A percentile compares a stretch with the other conserved stretches of the same genome.
Conservation (phyloP, 2,888 invertebrate species). For the Andrena camellia region DNA sequence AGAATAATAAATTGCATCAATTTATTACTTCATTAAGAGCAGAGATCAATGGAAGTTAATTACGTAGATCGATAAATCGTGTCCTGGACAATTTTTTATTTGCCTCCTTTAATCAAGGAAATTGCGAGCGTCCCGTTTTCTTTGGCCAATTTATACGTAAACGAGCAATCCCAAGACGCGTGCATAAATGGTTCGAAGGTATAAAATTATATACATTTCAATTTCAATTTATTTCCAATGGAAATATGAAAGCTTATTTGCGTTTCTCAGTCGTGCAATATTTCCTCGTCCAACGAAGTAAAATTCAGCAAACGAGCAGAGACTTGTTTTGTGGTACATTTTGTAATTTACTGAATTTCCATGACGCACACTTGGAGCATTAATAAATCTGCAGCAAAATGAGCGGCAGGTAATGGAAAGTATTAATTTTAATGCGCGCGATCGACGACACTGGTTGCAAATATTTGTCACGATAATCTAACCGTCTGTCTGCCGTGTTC, state of each 20-base stretch:
- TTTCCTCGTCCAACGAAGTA: background rate
- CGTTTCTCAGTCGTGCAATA: no score
- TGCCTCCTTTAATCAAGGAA: no score
- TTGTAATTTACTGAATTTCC: background rate
- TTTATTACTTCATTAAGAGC: no score
- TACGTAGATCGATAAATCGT: no score
- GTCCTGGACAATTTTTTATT: no score
- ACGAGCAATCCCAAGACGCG: no score
- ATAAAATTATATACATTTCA: no score
- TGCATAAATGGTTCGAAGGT: no score
- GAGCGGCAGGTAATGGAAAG: background rate
- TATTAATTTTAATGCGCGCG: background rate
- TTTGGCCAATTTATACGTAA: background rate
- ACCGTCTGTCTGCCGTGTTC: conserved; percentile 4
- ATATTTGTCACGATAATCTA: conserved; percentile 10
- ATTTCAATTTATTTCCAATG: no score
- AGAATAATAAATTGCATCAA: no score
- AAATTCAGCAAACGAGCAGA: background rate
- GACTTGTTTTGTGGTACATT: background rate
- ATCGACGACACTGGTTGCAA: background rate
- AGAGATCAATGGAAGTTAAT: no score
- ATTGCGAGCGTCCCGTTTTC: background rate
- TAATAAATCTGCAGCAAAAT: background rate
- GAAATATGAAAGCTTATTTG: no score
- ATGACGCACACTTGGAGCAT: background rate